Conservation (phyloP, 2,888 invertebrate genomes). For the Myopa testacea region DNA sequence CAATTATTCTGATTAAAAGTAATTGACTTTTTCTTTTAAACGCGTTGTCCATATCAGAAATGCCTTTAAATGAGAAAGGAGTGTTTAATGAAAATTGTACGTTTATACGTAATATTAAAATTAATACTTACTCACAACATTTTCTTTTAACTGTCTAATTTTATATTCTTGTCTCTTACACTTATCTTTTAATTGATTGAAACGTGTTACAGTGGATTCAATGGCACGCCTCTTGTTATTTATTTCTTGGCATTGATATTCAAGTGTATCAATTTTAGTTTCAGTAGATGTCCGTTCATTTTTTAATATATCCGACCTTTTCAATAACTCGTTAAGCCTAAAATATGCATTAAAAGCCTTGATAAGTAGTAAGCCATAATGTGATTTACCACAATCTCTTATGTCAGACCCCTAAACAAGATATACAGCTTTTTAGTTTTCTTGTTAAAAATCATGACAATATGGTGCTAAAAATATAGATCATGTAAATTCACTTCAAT, state of each 20-base stretch:
- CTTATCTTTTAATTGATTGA: slow-evolving; percentile 50
- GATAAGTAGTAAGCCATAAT: not conserved
- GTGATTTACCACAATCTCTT: no score
- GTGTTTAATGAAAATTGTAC: not conserved
- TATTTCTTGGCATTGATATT: slow-evolving; percentile 56
- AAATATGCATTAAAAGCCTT: not conserved
- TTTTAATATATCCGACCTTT: slow-evolving; percentile 52
- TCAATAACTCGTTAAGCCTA: slow-evolving; percentile 50
- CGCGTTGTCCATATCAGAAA: slow-evolving; percentile 56
- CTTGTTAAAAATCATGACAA: no score
- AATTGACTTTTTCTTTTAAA: slow-evolving; percentile 49
- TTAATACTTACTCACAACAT: slow-evolving; percentile 49
- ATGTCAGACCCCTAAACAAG: no score
- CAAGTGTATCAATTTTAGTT: slow-evolving; percentile 55
- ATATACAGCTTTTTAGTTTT: no score
- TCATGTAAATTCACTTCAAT: no score
- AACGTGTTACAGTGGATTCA: slow-evolving; percentile 50
- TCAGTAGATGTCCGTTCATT: slow-evolving; percentile 55
- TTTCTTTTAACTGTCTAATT: slow-evolving; percentile 46
- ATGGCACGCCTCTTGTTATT: slow-evolving; percentile 58
- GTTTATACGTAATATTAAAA: not conserved
- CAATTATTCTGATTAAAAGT: slow-evolving; percentile 56
- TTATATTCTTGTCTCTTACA: slow-evolving; percentile 50
- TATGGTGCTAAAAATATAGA: no score
- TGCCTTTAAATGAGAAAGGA: slow-evolving; percentile 30